A percentile compares a stretch with the other conserved stretches of the same genome.
phyloP scores from a whole-genome alignment of 1,140 invertebrate species.

The Vanessa tameamea region DNA sequence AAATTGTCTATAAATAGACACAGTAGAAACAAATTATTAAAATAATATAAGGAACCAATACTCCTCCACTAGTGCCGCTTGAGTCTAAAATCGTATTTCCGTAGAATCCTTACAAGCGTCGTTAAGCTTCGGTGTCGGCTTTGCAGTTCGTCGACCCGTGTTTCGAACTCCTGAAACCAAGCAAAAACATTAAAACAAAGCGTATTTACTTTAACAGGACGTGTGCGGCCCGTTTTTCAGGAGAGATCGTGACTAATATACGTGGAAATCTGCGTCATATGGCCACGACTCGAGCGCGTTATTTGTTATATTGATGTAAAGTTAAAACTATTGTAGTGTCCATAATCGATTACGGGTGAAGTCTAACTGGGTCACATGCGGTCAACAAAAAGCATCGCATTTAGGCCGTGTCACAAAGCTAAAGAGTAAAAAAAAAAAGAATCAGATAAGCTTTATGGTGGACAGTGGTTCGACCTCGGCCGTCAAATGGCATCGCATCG shows the following conservation, averaged over 20 bases:
- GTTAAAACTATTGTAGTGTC: constrained; percentile 46
- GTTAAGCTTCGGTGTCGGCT: constrained; percentile 75
- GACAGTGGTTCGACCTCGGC: constrained; percentile 76
- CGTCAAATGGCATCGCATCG: constrained; percentile 73
- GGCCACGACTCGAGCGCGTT: constrained; percentile 27
- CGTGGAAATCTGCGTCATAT: constrained; percentile 42
- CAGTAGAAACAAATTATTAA: neutral
- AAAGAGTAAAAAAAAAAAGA: constrained; percentile 66
- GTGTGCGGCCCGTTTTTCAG: constrained; percentile 45
- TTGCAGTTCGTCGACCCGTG: constrained; percentile 75
- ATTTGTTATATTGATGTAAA: constrained; percentile 53
- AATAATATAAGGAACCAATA: constrained; percentile 13
- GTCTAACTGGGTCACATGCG: constrained; percentile 68
- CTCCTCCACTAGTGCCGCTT: constrained; percentile 17
- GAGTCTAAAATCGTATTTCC: constrained; percentile 79
- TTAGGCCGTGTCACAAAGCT: constrained; percentile 58
- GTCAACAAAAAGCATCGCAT: constrained; percentile 61
- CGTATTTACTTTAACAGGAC: constrained; percentile 54
- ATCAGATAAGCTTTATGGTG: constrained; percentile 76
- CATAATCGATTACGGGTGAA: constrained; percentile 64
- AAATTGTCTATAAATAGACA: neutral
- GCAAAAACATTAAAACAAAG: constrained; percentile 67
- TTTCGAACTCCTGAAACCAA: constrained; percentile 67
- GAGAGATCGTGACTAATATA: constrained; percentile 50
- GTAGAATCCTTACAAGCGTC: constrained; percentile 79